These are phyloP conservation scores for Discoglossus pictus DNA, from an alignment of 2,797 vertebrate genomes.

Conservation along the genomic window DNA sequence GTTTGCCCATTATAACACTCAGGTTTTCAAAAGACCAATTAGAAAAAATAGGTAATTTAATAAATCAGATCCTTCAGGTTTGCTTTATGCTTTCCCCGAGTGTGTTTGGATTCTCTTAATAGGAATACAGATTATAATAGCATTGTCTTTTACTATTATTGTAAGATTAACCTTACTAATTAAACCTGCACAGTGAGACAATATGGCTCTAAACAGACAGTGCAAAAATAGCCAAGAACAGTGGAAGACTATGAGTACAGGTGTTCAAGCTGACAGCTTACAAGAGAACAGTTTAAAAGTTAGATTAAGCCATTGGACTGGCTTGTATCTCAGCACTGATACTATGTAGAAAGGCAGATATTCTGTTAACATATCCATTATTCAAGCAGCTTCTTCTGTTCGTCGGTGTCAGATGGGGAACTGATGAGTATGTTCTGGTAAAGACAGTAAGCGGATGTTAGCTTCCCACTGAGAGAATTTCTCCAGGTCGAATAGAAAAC, in stretches of 20 bases:
- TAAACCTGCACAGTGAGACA: conserved; percentile 31
- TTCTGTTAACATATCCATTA: conserved; percentile 78
- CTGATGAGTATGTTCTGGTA: conserved; percentile 86
- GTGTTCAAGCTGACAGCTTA: conserved; percentile 72
- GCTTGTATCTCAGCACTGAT: conserved; percentile 77
- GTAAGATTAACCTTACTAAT: conserved; percentile 54
- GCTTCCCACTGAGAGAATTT: conserved; percentile 99
- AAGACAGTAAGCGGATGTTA: conserved; percentile 99
- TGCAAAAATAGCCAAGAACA: neutral
- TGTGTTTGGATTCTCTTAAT: too few relatives aligned
- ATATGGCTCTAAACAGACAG: conserved; percentile 29
- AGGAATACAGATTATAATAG: too few relatives aligned
- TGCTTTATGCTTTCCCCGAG: too few relatives aligned
- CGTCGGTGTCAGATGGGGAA: conserved; percentile 83
- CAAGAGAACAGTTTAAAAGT: conserved; percentile 79
- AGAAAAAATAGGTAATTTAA: too few relatives aligned
- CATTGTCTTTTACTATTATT: too few relatives aligned
- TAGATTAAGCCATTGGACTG: conserved; percentile 81
- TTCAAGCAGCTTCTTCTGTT: conserved; percentile 80
- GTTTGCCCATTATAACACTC: too few relatives aligned
- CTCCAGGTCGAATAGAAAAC: conserved; percentile 99
- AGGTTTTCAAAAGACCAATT: too few relatives aligned
- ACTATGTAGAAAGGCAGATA: conserved; percentile 75
- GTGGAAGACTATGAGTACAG: neutral
- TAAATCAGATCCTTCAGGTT: too few relatives aligned